Evolutionary conservation across 2,797 vertebrate species (phyloP).

Genomic region (Chaetophractus vellerosus): DNA sequence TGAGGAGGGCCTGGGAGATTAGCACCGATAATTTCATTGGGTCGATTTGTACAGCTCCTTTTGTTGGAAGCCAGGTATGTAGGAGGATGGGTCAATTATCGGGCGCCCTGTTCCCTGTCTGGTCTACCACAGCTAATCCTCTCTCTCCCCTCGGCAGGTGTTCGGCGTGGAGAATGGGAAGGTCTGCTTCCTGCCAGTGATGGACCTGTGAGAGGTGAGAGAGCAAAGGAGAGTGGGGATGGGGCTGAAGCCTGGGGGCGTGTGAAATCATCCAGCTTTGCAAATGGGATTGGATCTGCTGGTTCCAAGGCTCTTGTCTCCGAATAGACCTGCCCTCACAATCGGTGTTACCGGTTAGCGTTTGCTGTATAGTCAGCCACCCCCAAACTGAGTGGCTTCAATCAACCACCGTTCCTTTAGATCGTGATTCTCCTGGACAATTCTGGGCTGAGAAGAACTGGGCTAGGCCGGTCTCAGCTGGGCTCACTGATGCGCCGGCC

Average conservation of each 20-base stretch:
- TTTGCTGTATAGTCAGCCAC: neutral
- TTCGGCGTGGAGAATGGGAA: neutral
- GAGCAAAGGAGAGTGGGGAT: neutral
- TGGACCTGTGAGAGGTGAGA: slow-evolving; percentile 16
- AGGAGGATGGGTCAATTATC: slow-evolving; percentile 76
- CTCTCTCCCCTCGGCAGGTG: neutral
- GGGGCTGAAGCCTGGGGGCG: neutral
- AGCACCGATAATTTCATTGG: slow-evolving; percentile 67
- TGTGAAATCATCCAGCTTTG: neutral
- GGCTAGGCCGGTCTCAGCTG: neutral
- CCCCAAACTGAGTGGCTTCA: neutral
- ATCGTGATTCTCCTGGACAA: neutral
- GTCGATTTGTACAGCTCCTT: slow-evolving; percentile 73
- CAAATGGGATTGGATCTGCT: neutral
- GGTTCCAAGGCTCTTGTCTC: neutral
- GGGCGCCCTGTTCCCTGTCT: neutral
- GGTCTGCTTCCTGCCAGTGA: neutral
- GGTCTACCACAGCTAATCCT: neutral
- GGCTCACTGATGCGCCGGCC: neutral
- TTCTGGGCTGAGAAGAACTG: neutral
- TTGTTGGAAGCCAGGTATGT: slow-evolving; percentile 63
- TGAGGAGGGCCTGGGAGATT: slow-evolving; percentile 73
- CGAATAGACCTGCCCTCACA: neutral
- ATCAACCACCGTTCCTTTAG: slow-evolving; percentile 1
- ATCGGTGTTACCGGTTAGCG: too few species aligned